phyloP scores from a whole-genome alignment of 2,113 vertebrate species.

The Nasalis larvatus region DNA sequence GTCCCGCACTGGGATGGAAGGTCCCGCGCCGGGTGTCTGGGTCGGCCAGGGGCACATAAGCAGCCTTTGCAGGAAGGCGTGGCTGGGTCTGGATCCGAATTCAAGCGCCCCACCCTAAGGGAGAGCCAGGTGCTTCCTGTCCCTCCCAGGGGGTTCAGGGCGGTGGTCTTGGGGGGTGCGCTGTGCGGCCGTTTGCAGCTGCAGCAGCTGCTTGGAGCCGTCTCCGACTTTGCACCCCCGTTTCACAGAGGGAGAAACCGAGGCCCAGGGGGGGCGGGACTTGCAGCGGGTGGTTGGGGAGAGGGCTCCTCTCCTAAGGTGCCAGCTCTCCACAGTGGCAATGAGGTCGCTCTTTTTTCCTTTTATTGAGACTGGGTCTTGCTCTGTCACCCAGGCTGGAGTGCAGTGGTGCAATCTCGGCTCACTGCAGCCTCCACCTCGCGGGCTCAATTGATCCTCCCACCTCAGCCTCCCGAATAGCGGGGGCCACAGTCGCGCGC shows the following conservation, averaged over 20 bases:
- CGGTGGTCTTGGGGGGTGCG: not conserved
- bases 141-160: not conserved
- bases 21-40: not conserved
- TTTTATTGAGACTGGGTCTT: no score
- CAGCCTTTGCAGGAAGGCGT: rapidly evolving
- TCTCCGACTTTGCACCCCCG: not conserved
- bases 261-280: not conserved
- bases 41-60: rapidly evolving
- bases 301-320: no score
- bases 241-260: not conserved
- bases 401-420: no score
- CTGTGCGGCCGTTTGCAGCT: not conserved
- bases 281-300: no score
- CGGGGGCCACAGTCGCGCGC: no score
- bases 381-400: no score
- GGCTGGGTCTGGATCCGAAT: not conserved
- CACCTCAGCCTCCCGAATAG: no score
- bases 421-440: no score
- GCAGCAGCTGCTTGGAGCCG: not conserved
- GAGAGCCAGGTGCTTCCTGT: not conserved
- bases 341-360: no score
- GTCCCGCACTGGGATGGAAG: not conserved
- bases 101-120: not conserved
- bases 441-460: no score
- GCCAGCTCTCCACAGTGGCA: not conserved